Evolutionary conservation across 2,888 invertebrate species (phyloP).

Genomic region (Arrhopalites spinosus): DNA sequence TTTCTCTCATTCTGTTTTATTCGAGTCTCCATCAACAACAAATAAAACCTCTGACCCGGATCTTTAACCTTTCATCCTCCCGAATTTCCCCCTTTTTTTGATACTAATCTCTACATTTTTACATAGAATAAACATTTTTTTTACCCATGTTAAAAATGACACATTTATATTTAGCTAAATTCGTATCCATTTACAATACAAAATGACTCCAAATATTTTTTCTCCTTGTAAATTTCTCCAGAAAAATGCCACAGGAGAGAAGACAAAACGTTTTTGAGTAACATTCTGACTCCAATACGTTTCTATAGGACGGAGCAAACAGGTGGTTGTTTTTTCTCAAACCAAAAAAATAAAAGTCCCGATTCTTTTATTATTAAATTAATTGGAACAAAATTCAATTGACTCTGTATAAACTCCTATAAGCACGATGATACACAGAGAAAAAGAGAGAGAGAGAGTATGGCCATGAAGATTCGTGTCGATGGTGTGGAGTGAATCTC

Average conservation of each 20-base stretch:
- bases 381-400: neutral
- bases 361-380: neutral
- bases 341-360: neutral
- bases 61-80: constrained; percentile 22
- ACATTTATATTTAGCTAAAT: neutral
- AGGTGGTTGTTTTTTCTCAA: neutral
- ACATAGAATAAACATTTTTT: neutral
- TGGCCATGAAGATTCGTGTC: constrained; percentile 35
- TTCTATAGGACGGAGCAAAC: too few species aligned
- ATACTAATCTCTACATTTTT: neutral
- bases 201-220: neutral
- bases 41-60: constrained; percentile 31
- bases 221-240: too few species aligned
- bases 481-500: constrained; percentile 1
- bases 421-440: neutral
- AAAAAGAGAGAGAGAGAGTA: neutral
- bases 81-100: neutral
- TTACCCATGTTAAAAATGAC: neutral
- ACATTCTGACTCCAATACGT: neutral
- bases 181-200: neutral
- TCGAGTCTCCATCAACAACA: neutral
- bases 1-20: neutral
- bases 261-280: too few species aligned
- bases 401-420: neutral
- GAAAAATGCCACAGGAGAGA: too few species aligned